A percentile compares a stretch with the other conserved stretches of the same genome.
phyloP scores from a whole-genome alignment of 2,113 vertebrate species.

The Anguilla japonica region DNA sequence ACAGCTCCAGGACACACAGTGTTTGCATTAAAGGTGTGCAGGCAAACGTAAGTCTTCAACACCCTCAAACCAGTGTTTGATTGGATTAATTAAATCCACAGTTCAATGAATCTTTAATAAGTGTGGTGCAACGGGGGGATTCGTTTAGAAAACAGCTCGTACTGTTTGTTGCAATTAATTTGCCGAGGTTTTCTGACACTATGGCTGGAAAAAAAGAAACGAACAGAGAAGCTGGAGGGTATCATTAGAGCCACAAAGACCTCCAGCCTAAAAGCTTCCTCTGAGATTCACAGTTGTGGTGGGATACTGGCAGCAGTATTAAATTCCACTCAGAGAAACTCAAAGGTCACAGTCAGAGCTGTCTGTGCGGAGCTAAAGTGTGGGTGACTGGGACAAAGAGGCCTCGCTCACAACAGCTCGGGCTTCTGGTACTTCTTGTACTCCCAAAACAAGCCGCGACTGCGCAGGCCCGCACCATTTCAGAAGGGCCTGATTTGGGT shows the following conservation, averaged over 20 bases:
- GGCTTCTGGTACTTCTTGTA: neutral
- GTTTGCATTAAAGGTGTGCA: neutral
- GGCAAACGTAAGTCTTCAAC: neutral
- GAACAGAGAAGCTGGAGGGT: neutral
- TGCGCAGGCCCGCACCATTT: neutral
- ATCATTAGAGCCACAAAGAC: neutral
- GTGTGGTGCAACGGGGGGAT: neutral
- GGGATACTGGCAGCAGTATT: neutral
- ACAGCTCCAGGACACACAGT: neutral
- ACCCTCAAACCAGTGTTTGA: neutral
- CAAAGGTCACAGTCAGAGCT: neutral
- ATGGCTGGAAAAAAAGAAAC: neutral
- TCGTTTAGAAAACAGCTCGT: slow-evolving; percentile 5
- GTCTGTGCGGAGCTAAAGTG: neutral
- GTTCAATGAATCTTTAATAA: slow-evolving; percentile 27
- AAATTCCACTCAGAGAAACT: neutral
- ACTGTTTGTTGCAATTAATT: neutral
- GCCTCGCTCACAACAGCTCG: neutral
- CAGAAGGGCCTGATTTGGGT: neutral
- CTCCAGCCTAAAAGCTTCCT: neutral
- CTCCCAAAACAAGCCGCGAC: neutral
- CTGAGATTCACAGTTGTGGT: neutral
- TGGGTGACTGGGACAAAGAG: neutral
- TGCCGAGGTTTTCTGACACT: neutral
- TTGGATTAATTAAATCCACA: slow-evolving; percentile 9